Evolutionary conservation across 92 coral and sea anemone genomes (phyloP), one percentile per base, ranked within the genome.

Genomic region (Umimayanthus chanpuru): DNA sequence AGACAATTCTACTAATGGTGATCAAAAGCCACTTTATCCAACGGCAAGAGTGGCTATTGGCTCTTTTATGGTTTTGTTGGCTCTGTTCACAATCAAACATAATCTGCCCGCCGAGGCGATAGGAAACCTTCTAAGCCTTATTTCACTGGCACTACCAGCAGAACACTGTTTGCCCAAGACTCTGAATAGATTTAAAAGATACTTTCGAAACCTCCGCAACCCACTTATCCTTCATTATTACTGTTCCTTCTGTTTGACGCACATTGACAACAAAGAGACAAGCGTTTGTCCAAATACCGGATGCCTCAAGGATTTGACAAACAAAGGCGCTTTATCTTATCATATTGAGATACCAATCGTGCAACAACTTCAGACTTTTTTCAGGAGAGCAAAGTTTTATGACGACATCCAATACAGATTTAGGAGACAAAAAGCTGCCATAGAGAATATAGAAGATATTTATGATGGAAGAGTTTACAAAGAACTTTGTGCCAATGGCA

Each of bases 391-490:
- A 23, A 61, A 58, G 9, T 94, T 94, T 70, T 85, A 88, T 39
- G 86, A 88, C 9, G 94, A 91, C 76, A 53, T 93, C 20, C 96
- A 93, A 12, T 61, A 93, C 65, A 28, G 92, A 30, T 93, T 91
- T 68, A 92, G 72, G 43, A 58, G 92, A 65, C 85, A 73, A 53
- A 86, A 90, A 65, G 83, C 43, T n/a, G 36, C 26, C 36, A 55
- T 32, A 36, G 88, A 88, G 29, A 80, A 79, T 47, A 79, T 94
- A 5, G 88, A 88, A 75, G 94, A 92, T 79, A 73, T 94, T 23
- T 93, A 93, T 81, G 96, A 93, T 61, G 93, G 93, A 1, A 28
- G n/a, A 7, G 87, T 93, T 40, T 93, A 93, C 76, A 85, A 90
- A 30, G 90, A 86, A 66, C 90, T 94, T 43, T 67, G 21, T 3